Evolutionary conservation across 2,888 invertebrate species (phyloP).

Genomic region (Tigriopus californicus): DNA sequence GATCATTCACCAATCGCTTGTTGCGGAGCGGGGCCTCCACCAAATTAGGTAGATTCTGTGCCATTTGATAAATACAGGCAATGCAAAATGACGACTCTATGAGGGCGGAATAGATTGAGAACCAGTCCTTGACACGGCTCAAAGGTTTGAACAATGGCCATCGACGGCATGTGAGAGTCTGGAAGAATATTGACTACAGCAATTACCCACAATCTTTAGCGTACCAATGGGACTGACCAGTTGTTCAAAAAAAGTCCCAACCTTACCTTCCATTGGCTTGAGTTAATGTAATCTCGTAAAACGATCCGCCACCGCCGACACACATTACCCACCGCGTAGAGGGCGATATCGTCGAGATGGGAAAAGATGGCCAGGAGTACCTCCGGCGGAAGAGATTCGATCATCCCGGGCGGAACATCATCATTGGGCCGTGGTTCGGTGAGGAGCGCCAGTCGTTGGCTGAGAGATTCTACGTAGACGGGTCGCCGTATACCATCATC

Average conservation of each 20-base stretch:
- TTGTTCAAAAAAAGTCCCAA: too few relatives aligned
- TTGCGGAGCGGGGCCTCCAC: neutral
- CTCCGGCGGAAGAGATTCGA: conserved; percentile 52
- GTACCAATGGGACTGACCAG: too few relatives aligned
- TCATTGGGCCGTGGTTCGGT: conserved; percentile 36
- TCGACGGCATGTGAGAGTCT: conserved; percentile 37
- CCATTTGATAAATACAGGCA: conserved; percentile 15
- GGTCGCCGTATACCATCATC: neutral
- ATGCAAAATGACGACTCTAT: conserved; percentile 22
- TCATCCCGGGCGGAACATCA: conserved; percentile 38
- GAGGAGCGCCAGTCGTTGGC: conserved; percentile 39
- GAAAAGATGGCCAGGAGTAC: conserved; percentile 71
- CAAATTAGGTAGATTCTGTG: conserved; percentile 1
- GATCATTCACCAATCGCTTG: conserved; percentile 12
- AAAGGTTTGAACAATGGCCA: conserved; percentile 75
- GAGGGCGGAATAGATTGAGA: conserved; percentile 43
- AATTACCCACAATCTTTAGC: too few relatives aligned
- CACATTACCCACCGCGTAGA: conserved; percentile 71
- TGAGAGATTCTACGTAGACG: neutral
- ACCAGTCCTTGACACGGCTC: conserved; percentile 53
- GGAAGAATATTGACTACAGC: too few relatives aligned
- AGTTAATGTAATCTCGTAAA: too few relatives aligned
- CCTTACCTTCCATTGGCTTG: too few relatives aligned
- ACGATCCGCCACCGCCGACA: conserved; percentile 49
- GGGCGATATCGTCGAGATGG: conserved; percentile 72